A percentile compares a stretch with the other conserved stretches of the same genome.
Evolutionary conservation across 2,797 vertebrate species (phyloP).

Genomic region (Bradypodion ventrale): DNA sequence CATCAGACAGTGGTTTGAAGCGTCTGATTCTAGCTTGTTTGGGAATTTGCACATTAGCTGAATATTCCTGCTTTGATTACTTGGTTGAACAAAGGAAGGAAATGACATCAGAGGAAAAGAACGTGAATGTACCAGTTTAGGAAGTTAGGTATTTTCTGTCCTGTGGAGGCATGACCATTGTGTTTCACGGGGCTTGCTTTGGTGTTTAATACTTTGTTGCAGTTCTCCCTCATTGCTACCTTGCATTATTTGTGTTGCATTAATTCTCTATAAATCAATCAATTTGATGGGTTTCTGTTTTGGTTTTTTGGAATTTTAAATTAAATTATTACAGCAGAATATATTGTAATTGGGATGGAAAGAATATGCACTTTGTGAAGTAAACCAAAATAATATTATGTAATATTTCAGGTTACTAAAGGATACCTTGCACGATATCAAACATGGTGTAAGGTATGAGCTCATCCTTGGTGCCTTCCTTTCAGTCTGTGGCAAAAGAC

Average conservation of each 20-base stretch:
- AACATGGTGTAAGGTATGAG: slow-evolving; percentile 88
- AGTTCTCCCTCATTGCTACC: not conserved
- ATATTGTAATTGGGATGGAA: not conserved
- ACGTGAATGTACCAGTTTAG: not conserved
- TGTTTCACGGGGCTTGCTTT: not conserved
- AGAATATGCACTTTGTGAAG: not conserved
- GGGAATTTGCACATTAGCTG: not conserved
- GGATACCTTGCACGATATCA: slow-evolving; percentile 88
- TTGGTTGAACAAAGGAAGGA: not conserved
- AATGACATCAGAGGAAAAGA: not conserved
- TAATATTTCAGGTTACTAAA: slow-evolving; percentile 88
- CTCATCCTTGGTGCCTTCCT: slow-evolving; percentile 89
- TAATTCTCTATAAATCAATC: not conserved
- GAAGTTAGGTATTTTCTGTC: not conserved
- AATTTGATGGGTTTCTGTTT: too few relatives aligned
- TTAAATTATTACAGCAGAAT: not conserved
- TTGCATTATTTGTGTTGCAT: not conserved
- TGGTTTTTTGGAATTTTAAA: not conserved
- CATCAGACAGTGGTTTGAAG: not conserved
- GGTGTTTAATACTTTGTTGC: not conserved
- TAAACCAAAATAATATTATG: slow-evolving; percentile 24
- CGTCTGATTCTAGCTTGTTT: not conserved
- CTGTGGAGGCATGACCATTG: not conserved
- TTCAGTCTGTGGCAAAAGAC: slow-evolving; percentile 86
- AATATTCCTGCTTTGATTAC: not conserved